A percentile compares a stretch with the other conserved stretches of the same genome.
phyloP scores from a whole-genome alignment of 2,888 invertebrate species.

The Lamellibrachia satsuma region DNA sequence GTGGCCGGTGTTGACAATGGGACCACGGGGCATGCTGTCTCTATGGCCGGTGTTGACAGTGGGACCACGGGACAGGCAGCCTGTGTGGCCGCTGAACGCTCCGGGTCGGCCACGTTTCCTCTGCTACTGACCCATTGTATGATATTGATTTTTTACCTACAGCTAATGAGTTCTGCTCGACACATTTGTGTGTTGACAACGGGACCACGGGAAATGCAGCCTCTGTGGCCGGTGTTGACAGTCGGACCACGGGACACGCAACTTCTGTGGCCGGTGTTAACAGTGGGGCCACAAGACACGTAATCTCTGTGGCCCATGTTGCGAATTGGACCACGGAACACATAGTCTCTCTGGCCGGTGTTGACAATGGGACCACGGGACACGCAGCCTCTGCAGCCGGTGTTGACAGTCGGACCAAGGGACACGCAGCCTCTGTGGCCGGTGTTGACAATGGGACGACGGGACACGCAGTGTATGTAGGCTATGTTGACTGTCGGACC shows the following conservation, averaged over 20 bases:
- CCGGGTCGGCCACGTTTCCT: background rate
- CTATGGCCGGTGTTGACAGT: no score
- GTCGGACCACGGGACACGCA: no score
- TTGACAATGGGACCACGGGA: no score
- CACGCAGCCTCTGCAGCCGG: background rate
- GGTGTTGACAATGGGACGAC: background rate
- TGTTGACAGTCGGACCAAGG: background rate
- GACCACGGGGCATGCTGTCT: no score
- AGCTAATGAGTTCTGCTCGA: conserved; percentile 13
- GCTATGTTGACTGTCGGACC: background rate
- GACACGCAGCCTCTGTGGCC: no score
- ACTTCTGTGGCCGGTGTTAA: background rate
- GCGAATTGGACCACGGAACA: background rate
- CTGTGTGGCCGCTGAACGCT: background rate
- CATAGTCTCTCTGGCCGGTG: background rate
- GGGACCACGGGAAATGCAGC: no score
- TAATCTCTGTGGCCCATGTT: background rate
- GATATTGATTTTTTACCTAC: conserved; percentile 4
- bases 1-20: background rate
- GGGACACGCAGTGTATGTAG: background rate
- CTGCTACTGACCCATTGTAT: background rate
- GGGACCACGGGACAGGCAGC: background rate
- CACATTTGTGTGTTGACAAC: background rate
- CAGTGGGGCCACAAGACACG: background rate
- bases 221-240: background rate